Base-by-base conservation (phyloP, 2,797 vertebrate species). In the Valencia hispanica region DNA sequence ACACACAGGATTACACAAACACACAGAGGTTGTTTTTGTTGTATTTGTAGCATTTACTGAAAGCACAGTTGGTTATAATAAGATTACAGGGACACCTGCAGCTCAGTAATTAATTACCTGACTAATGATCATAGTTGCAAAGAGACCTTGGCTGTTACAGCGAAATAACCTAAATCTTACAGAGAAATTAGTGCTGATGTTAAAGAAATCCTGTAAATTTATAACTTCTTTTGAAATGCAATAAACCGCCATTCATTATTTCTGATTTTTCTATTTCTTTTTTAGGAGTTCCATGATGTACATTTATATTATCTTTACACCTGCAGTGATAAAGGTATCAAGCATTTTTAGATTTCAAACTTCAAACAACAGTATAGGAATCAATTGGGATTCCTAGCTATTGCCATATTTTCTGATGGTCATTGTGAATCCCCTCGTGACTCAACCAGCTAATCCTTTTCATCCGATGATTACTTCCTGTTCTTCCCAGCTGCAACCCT, bases 111-210 rank as follows among this genome's bases (percentile, higher is more conserved):
- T 47, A 75, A 69, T 76, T 57, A 70, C 43, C 74, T 59, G 68
- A 57, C 68, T 48, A 70, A 76, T 76, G 51, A 30, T n/a, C 18
- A 34, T 32, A 18, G 57, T 45, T 34, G 32, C n/a, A 53, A 73
- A 69, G n/a, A 65, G 20, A 79, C 45, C 39, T 53, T 51, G 53
- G 41, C 45, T 66, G 48, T 76, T 70, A 36, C 30, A 11, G 10
- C 55, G 59, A 70, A 73, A 73, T 18, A 9, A n/a, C n/a, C n/a
- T 7, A 22, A 82, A 73, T 78, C 45, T 79, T 74, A 74, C 70
- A 72, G 73, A 59, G 73, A 88, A 84, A 90, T 78, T 32, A 88
- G 84, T 77, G 75, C 65, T 9, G 65, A 2, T 68, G 39, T n/a
- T 43, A 3, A 14, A 39, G 22, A 66, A 66, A 66, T 8, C 22